phyloP scores from a whole-genome alignment of 2,888 invertebrate genomes.

The Leptinotarsa rubiginosa region DNA sequence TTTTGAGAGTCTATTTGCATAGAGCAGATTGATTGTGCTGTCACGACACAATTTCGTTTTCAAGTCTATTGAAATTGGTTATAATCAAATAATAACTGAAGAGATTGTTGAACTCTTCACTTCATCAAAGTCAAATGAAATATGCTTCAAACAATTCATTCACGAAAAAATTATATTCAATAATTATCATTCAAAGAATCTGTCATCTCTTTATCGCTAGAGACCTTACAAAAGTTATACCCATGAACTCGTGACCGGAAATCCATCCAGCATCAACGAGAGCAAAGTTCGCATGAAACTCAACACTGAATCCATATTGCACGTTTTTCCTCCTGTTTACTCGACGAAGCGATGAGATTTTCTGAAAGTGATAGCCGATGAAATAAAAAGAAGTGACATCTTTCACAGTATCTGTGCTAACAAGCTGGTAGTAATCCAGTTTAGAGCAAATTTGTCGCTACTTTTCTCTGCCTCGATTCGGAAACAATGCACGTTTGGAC shows the following conservation, averaged over 20 bases:
- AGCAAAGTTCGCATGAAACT: background rate
- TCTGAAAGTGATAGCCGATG: constrained; percentile 30
- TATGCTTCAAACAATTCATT: no score
- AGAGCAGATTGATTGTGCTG: no score
- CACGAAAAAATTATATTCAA: no score
- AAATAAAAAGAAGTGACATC: constrained; percentile 31
- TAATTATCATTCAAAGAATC: no score
- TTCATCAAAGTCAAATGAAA: no score
- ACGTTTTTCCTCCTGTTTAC: constrained; percentile 29
- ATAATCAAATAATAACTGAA: no score
- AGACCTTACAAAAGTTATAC: background rate
- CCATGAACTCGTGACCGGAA: background rate
- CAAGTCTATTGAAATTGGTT: no score
- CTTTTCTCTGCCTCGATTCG: constrained; percentile 38
- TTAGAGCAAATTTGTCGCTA: constrained; percentile 39
- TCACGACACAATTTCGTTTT: no score
- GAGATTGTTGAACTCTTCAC: no score
- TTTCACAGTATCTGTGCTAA: constrained; percentile 35
- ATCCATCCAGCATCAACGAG: background rate
- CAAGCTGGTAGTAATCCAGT: constrained; percentile 40
- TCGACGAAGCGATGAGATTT: constrained; percentile 32
- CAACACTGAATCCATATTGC: background rate
- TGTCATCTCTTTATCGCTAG: no score
- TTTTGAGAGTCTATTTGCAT: no score
- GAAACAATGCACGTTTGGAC: constrained; percentile 45